phyloP scores from a whole-genome alignment of 2,797 vertebrate genomes.

The Enteromius unitaeniatus region DNA sequence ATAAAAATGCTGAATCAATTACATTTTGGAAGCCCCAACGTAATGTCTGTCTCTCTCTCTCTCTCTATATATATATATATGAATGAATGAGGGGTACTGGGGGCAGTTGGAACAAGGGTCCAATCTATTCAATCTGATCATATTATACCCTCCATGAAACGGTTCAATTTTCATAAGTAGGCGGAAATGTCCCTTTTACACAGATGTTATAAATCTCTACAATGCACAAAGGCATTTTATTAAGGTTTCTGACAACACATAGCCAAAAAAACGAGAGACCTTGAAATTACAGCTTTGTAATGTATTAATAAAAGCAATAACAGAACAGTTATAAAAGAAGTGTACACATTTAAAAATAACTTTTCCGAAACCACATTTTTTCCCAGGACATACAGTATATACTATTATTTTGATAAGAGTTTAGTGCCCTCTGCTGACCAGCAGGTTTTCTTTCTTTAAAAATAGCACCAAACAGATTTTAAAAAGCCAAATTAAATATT shows the following conservation, averaged over 20 bases:
- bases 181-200: conserved; percentile 55
- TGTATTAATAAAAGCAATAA: conserved; percentile 8
- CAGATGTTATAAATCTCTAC: conserved; percentile 66
- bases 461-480: neutral
- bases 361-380: neutral
- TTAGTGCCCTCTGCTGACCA: conserved; percentile 23
- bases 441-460: neutral
- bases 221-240: conserved; percentile 2
- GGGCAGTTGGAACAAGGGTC: neutral
- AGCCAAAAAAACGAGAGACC: neutral
- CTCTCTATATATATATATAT: too few relatives aligned
- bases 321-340: neutral
- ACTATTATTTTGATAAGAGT: neutral
- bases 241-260: neutral
- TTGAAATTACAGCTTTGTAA: neutral
- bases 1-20: neutral
- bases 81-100: neutral
- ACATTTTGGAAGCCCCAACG: neutral
- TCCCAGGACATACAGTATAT: neutral
- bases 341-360: conserved; percentile 9
- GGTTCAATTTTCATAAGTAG: conserved; percentile 76
- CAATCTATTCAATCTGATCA: neutral
- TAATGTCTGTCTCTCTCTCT: neutral
- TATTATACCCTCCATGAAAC: conserved; percentile 9
- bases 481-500: neutral